phyloP scores from a whole-genome alignment of 2,113 vertebrate genomes.

The Labrus mixtus region DNA sequence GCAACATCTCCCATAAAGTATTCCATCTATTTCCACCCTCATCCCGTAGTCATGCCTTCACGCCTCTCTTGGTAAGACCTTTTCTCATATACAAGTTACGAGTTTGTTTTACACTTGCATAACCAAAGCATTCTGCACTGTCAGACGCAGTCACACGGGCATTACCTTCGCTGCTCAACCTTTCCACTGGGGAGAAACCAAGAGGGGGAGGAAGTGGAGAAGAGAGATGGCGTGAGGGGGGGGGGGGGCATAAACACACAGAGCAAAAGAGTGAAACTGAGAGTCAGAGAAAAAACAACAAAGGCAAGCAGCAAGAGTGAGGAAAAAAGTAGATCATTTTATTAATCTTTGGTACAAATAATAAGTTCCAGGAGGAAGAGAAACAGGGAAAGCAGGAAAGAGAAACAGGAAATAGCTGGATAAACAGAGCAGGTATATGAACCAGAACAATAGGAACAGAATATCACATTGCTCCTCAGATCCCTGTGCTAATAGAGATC shows the following conservation, averaged over 20 bases:
- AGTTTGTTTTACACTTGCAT: slow-evolving; percentile 44
- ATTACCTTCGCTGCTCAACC: slow-evolving; percentile 78
- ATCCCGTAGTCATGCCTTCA: slow-evolving; percentile 37
- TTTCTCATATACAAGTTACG: slow-evolving; percentile 39
- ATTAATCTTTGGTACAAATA: slow-evolving; percentile 58
- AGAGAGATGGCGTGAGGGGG: slow-evolving; percentile 28
- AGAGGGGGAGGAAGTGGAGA: slow-evolving; percentile 59
- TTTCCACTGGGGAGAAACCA: slow-evolving; percentile 74
- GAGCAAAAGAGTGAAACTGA: slow-evolving; percentile 59
- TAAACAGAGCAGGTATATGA: slow-evolving; percentile 38
- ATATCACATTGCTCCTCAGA: neutral
- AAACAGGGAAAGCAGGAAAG: slow-evolving; percentile 14
- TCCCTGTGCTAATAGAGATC: slow-evolving; percentile 15
- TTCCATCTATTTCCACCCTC: slow-evolving; percentile 6
- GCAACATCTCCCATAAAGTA: slow-evolving; percentile 31
- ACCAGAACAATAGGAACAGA: neutral
- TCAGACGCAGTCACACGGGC: slow-evolving; percentile 42
- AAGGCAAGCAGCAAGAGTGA: slow-evolving; percentile 47
- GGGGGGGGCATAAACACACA: slow-evolving; percentile 47
- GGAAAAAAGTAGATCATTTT: slow-evolving; percentile 66
- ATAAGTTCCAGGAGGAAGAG: slow-evolving; percentile 40
- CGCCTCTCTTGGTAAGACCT: slow-evolving; percentile 1
- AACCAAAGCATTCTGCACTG: slow-evolving; percentile 51
- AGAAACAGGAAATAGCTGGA: slow-evolving; percentile 41
- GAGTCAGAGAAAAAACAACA: slow-evolving; percentile 43